A percentile compares a stretch with the other conserved stretches of the same genome.
Evolutionary conservation across 2,113 vertebrate species (phyloP).

Genomic region (Syngnathus floridae): DNA sequence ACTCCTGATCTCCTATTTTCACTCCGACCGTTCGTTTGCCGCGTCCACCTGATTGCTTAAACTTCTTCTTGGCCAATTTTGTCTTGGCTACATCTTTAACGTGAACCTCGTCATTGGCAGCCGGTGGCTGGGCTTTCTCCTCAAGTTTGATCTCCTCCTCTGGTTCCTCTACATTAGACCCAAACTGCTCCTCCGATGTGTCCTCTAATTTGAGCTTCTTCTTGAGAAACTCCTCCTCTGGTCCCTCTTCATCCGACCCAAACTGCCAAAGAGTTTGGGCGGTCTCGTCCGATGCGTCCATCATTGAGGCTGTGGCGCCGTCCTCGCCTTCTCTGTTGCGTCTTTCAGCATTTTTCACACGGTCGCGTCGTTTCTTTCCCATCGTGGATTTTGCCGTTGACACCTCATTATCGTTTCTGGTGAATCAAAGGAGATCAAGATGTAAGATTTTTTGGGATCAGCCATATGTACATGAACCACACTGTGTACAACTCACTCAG

Average conservation of each 20-base stretch:
- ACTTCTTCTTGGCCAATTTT: conserved; percentile 55
- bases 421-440: conserved; percentile 5
- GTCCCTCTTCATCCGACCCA: conserved; percentile 1
- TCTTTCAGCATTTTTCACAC: conserved; percentile 27
- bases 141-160: conserved; percentile 48
- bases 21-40: conserved; percentile 49
- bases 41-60: conserved; percentile 37
- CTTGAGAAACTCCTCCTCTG: conserved; percentile 51
- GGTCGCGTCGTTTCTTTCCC: conserved; percentile 61
- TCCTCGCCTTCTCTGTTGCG: conserved; percentile 19
- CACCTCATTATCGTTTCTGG: conserved; percentile 51
- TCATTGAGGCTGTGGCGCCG: rapidly evolving
- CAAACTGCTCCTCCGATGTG: neutral
- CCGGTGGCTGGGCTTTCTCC: conserved; percentile 5
- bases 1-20: conserved; percentile 71
- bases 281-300: conserved; percentile 13
- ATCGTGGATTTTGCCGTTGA: conserved; percentile 45
- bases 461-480: no score
- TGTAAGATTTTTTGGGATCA: neutral
- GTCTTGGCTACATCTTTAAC: neutral
- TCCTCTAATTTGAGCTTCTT: conserved; percentile 48
- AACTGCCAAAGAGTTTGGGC: conserved; percentile 19
- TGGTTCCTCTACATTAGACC: conserved; percentile 37
- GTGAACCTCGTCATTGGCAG: neutral
- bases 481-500: conserved; percentile 64